Evolutionary conservation across 1,140 invertebrate species (phyloP).

Genomic region (Pogonomyrmex californicus): DNA sequence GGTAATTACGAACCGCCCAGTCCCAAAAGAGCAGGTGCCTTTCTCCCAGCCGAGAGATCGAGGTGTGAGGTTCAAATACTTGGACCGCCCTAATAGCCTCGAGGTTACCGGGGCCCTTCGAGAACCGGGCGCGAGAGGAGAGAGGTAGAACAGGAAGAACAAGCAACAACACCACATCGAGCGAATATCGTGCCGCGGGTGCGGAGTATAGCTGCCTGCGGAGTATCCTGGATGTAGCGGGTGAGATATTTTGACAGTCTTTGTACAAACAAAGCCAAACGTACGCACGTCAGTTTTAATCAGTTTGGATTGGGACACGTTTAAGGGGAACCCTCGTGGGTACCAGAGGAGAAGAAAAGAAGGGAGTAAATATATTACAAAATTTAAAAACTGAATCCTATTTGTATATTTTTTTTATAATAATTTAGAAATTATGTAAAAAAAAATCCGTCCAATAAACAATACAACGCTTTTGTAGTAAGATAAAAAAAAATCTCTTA

Average conservation of each 20-base stretch:
- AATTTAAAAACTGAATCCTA: too few relatives aligned
- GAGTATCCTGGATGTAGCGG: neutral
- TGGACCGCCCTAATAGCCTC: constrained; percentile 85
- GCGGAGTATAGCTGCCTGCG: constrained; percentile 2
- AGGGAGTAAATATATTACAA: neutral
- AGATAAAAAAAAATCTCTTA: neutral
- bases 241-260: constrained; percentile 35
- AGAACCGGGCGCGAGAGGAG: constrained; percentile 57
- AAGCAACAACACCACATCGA: constrained; percentile 31
- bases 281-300: constrained; percentile 3
- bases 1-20: constrained; percentile 86
- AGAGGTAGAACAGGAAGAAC: constrained; percentile 52
- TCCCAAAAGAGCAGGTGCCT: constrained; percentile 86
- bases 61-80: constrained; percentile 86
- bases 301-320: neutral
- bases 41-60: constrained; percentile 84
- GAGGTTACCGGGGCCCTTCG: constrained; percentile 84
- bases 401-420: neutral
- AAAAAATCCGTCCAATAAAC: neutral
- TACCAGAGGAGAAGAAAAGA: too few relatives aligned
- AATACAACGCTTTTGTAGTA: neutral
- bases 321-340: neutral
- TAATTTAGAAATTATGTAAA: neutral
- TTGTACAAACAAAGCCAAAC: constrained; percentile 22
- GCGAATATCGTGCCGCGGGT: constrained; percentile 40